Base-by-base conservation (phyloP, 1,140 invertebrate species). In the Manduca sexta region DNA sequence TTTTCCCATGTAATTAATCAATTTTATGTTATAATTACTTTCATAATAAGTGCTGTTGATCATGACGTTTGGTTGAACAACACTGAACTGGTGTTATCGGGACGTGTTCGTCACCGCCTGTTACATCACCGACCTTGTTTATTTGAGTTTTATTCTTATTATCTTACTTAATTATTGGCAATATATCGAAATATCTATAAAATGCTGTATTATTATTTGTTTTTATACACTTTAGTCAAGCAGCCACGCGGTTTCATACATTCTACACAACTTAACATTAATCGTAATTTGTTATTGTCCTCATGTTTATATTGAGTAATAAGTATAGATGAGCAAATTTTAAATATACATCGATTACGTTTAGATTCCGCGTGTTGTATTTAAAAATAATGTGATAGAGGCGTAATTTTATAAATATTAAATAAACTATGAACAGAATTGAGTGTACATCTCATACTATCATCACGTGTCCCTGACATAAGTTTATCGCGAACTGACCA, bases 121-220 rank as follows among this genome's bases (percentile, higher is more conserved):
- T 77, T 77, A 80, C 73, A 77, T 80, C 74, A 80, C 60, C 60
- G 72, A 76, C 74, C 74, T 80, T 80, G 76, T 77, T 80, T 71
- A 49, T 64, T 77, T 74, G 69, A 76, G 68, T 69, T 73, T 69
- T 57, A 52, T 56, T 55, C 41, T 43, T n/a, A 43, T 31, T 40
- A 26, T 26, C 1, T 26, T 26, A 26, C 4, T 3, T 5, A 26
- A 26, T 26, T 26, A 26, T 26, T 26, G 21, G 21, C 4, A 3
- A 26, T 5, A 8, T 26, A 26, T 26, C 4, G 8, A 26, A 26
- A 26, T 8, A 26, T 5, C 21, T 26, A 26, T 5, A 26, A n/a
- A n/a, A n/a, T n/a, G n/a, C n/a, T n/a, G n/a, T n/a, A n/a, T n/a
- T n/a, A n/a, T n/a, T n/a, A n/a, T n/a, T n/a, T n/a, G n/a, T n/a